phyloP scores from a whole-genome alignment of 1,140 invertebrate species.

The Dysdera silvatica region DNA sequence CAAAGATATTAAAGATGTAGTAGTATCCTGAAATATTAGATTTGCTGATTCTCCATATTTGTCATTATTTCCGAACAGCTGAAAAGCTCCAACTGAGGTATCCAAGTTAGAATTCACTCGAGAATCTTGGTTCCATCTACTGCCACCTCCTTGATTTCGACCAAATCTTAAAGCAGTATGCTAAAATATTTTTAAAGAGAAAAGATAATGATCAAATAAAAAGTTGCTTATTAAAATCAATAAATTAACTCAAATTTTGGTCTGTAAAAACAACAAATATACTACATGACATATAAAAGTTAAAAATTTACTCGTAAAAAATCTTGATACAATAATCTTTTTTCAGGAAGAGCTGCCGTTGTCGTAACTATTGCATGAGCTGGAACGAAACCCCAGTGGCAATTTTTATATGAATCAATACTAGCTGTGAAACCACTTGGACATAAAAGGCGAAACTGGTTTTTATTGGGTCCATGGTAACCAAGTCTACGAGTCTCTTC shows the following conservation, averaged over 20 bases:
- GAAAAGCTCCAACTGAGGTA: neutral
- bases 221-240: no score
- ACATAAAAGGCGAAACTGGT: slow-evolving; percentile 76
- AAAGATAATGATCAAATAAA: no score
- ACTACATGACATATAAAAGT: slow-evolving; percentile 1
- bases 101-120: neutral
- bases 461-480: slow-evolving; percentile 24
- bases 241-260: no score
- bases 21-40: slow-evolving; percentile 39
- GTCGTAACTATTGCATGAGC: slow-evolving; percentile 79
- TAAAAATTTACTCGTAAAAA: slow-evolving; percentile 36
- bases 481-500: slow-evolving; percentile 53
- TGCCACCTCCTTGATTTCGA: neutral
- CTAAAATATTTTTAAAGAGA: no score
- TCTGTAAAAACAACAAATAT: neutral
- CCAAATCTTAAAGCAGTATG: slow-evolving; percentile 16
- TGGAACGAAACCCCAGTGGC: slow-evolving; percentile 60
- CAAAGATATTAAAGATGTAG: slow-evolving; percentile 32
- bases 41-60: slow-evolving; percentile 37
- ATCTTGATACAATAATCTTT: slow-evolving; percentile 53
- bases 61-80: slow-evolving; percentile 11
- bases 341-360: slow-evolving; percentile 58
- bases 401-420: slow-evolving; percentile 43
- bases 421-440: slow-evolving; percentile 59
- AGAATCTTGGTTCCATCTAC: neutral